Evolutionary conservation across 2,113 vertebrate species (phyloP), one percentile per base, ranked within the genome.

Genomic region (Bagarius yarrelli): DNA sequence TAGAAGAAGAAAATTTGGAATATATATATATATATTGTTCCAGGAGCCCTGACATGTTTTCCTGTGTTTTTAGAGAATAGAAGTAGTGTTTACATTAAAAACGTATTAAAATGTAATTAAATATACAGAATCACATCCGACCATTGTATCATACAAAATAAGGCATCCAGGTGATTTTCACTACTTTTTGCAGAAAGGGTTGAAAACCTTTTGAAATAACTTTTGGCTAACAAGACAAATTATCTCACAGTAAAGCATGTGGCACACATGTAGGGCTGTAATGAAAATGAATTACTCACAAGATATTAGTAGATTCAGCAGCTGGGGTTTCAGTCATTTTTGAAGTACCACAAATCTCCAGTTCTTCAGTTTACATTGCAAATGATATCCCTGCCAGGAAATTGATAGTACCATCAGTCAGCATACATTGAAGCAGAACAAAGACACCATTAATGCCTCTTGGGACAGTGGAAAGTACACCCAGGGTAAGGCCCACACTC

Each of bases 371-470:
- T 25, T 25, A 70, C 44, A 47, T 50, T 8, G 13, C 14, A 70
- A 16, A 16, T 70, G 5, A 47, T 69, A 21, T 69, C 66, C 72
- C 3, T n/a, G 60, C 44, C 23, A 8, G 16, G 44, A 70, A 30
- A 30, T 50, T 52, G 19, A 30, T 71, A 71, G 52, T 47, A 47
- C 34, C 34, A n/a, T 27, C 52, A 59, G 44, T 77, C 61, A 36
- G n/a, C 55, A 25, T 70, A 50, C 64, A 76, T 32, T 77, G 52
- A 83, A 70, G 69, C 76, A 32, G n/a, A 34, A 67, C 60, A 18
- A 53, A 8, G 76, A 55, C 34, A 61, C 15, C n/a, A 52, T 83
- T 59, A 56, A 53, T 9, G 76, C 34, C 73, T 23, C 19, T 60
- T 18, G 69, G 40, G 79, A 75, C 27, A 61, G 8, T 63, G 36